These are phyloP conservation scores for Calycopis cecrops DNA, from an alignment of 1,140 invertebrate species.

Conservation along the genomic window DNA sequence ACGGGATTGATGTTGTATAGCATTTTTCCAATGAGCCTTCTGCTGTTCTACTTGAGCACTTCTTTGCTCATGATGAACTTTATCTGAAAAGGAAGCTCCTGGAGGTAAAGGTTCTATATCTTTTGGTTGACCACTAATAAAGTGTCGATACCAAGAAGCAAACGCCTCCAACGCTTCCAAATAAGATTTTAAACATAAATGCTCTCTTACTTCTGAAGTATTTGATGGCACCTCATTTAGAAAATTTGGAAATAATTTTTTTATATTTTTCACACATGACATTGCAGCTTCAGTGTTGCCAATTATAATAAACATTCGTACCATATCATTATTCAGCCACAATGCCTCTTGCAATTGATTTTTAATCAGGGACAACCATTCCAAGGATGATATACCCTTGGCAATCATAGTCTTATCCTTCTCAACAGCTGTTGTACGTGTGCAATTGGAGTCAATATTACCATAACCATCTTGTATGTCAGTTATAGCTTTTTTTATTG, in stretches of 20 bases:
- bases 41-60: conserved; percentile 86
- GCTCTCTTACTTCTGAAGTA: conserved; percentile 81
- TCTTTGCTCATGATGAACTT: conserved; percentile 90
- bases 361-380: conserved; percentile 90
- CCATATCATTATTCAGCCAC: conserved; percentile 91
- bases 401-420: conserved; percentile 75
- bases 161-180: conserved; percentile 91
- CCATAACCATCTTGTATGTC: conserved; percentile 63
- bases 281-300: conserved; percentile 69
- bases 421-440: conserved; percentile 68
- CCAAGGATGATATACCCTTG: conserved; percentile 86
- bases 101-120: conserved; percentile 75
- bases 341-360: conserved; percentile 87
- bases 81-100: conserved; percentile 88
- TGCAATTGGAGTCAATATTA: conserved; percentile 54
- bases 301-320: conserved; percentile 83
- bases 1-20: conserved; percentile 55
- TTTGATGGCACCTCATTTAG: conserved; percentile 49
- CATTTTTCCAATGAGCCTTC: conserved; percentile 83
- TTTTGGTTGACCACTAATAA: conserved; percentile 85
- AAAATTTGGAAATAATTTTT: conserved; percentile 57
- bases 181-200: conserved; percentile 86
- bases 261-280: conserved; percentile 75
- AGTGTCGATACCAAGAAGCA: conserved; percentile 91
- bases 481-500: conserved; percentile 86